These are phyloP conservation scores for Shargacucullia verbasci DNA, from an alignment of 2,888 invertebrate species.

Conservation along the genomic window DNA sequence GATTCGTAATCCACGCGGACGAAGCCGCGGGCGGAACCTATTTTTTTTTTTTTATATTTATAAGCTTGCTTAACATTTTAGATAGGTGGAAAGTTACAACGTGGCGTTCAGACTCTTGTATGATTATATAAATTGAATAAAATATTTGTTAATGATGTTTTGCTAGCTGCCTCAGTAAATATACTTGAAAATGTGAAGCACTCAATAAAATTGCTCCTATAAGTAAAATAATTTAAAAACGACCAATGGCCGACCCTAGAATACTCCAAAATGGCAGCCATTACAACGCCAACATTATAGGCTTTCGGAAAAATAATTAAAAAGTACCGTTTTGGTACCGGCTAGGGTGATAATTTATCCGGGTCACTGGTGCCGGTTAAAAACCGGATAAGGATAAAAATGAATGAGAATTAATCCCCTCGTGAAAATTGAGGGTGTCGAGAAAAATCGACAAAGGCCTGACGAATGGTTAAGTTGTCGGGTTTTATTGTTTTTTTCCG, in stretches of 20 bases:
- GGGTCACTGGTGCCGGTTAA: slow-evolving; percentile 46
- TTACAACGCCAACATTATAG: slow-evolving; percentile 38
- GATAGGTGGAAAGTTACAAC: too few species aligned
- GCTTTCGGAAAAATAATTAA: slow-evolving; percentile 65
- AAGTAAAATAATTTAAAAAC: too few species aligned
- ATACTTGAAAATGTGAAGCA: too few species aligned
- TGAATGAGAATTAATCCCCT: slow-evolving; percentile 59
- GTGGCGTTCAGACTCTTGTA: too few species aligned
- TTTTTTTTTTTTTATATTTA: too few species aligned
- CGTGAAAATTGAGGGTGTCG: slow-evolving; percentile 54
- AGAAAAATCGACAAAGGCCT: slow-evolving; percentile 50
- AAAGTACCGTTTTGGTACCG: slow-evolving; percentile 55
- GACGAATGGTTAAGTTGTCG: slow-evolving; percentile 25
- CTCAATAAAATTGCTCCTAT: too few species aligned
- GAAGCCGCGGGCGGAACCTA: too few species aligned
- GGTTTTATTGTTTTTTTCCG: slow-evolving; percentile 15
- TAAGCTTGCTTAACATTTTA: too few species aligned
- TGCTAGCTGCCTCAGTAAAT: too few species aligned
- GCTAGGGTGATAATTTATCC: slow-evolving; percentile 60
- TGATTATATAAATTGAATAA: too few species aligned
- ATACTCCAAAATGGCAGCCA: slow-evolving; percentile 33
- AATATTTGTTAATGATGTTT: too few species aligned
- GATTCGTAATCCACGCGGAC: too few species aligned
- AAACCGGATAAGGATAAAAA: slow-evolving; percentile 54
- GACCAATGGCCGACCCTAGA: not conserved